phyloP scores from a whole-genome alignment of 2,797 vertebrate genomes.

The Amazona ochrocephala region DNA sequence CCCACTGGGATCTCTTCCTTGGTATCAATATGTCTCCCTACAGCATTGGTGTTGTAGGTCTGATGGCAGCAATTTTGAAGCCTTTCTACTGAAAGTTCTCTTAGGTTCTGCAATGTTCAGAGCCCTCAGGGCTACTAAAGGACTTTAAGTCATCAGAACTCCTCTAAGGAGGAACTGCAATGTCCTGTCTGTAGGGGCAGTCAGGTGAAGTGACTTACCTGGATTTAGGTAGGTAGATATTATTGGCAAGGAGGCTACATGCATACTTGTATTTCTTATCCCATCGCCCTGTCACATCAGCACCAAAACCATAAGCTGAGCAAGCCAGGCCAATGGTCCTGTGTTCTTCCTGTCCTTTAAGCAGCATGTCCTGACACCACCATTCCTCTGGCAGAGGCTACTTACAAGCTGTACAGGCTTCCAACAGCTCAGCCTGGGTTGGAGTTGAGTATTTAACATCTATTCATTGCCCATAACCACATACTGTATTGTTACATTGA shows the following conservation, averaged over 20 bases:
- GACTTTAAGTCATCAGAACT: background rate
- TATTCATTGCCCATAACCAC: background rate
- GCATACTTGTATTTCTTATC: background rate
- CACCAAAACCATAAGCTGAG: background rate
- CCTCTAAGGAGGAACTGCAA: background rate
- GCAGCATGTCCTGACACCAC: background rate
- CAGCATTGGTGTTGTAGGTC: rapidly evolving
- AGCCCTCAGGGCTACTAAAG: background rate
- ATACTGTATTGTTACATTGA: background rate
- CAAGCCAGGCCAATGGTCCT: background rate
- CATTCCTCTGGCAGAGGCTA: background rate
- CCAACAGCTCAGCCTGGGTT: background rate
- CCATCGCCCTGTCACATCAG: background rate
- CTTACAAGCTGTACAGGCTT: background rate
- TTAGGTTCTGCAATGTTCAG: background rate
- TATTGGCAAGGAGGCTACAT: rapidly evolving
- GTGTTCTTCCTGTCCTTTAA: background rate
- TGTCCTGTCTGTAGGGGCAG: rapidly evolving
- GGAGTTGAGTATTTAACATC: background rate
- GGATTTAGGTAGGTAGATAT: background rate
- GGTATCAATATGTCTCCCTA: background rate
- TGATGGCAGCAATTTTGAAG: background rate
- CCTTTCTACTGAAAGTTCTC: rapidly evolving
- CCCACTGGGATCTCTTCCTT: background rate
- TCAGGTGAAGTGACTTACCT: background rate